These are phyloP conservation scores for Theonella swinhoei DNA, from an alignment of 37 sponge, comb jelly and placozoan genomes.

Conservation along the genomic window DNA sequence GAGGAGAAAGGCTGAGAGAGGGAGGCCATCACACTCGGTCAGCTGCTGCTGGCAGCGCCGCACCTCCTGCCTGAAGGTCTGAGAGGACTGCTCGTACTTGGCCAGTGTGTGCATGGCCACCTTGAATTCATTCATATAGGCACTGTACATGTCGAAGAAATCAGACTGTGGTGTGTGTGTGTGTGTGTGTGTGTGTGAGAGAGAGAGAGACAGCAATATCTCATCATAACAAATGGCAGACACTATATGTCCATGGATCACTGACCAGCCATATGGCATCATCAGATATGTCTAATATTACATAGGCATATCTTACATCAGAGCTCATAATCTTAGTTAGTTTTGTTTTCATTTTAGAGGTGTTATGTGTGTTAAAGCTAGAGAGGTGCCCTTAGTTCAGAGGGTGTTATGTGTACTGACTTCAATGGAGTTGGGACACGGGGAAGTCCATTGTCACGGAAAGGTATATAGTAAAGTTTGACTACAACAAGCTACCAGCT, in stretches of 20 bases:
- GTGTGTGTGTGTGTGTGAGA: background rate
- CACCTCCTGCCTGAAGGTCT: slow-evolving; percentile 17
- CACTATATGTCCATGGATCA: too few species aligned
- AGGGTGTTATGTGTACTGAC: too few species aligned
- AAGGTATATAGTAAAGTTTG: too few species aligned
- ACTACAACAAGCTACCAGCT: too few species aligned
- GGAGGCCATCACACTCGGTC: slow-evolving; percentile 51
- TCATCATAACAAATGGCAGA: background rate
- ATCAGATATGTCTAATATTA: slow-evolving; percentile 8
- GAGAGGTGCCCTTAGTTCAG: too few species aligned
- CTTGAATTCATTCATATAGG: slow-evolving; percentile 71
- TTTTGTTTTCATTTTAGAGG: too few species aligned
- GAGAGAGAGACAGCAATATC: background rate
- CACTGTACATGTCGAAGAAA: slow-evolving; percentile 56
- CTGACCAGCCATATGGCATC: too few species aligned
- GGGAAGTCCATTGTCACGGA: too few species aligned
- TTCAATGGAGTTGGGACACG: too few species aligned
- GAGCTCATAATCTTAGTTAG: too few species aligned
- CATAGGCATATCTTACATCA: too few species aligned
- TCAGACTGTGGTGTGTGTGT: slow-evolving; percentile 34
- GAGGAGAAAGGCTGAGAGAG: slow-evolving; percentile 57
- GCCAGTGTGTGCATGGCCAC: slow-evolving; percentile 48
- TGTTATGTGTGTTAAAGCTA: too few species aligned
- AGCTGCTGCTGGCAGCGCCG: slow-evolving; percentile 27
- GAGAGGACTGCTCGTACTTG: slow-evolving; percentile 43